Base-by-base conservation (phyloP, 2,113 vertebrate genomes). In the Ammodytes marinus region DNA sequence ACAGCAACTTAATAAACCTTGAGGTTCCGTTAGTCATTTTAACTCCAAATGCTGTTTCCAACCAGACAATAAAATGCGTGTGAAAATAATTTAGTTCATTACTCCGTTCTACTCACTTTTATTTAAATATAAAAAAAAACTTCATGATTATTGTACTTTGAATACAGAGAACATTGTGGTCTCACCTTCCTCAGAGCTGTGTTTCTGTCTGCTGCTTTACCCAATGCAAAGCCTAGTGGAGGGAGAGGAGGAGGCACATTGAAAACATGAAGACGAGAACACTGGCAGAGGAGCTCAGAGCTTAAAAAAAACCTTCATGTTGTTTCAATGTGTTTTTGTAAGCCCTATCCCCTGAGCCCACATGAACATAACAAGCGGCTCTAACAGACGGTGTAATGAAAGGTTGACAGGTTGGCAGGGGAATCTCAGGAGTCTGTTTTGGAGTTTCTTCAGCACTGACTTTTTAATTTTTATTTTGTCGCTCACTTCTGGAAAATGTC, bases 171-270 rank as follows among this genome's bases (percentile, higher is more conserved):
- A 1, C 0, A 46, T 40, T 53, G 14, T 17, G 8, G 6, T 59
- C 65, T 69, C 93, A 99, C 98, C 86, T 99, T 99, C 88, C 97
- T 95, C 65, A 99, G 91, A 49, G 98, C 98, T 0, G 95, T 95
- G 7, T n/a, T 82, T 85, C 96, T 94, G 72, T 99, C 96, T 65
- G 91, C 50, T 64, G 97, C 97, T 86, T 99, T 99, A 50, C 97
- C 98, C 86, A 99, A 0, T 0, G 98, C 98, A 90, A 98, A 99
- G 57, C 98, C 98, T 99, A 86, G 1, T 1, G 45, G 65, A 72
- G 8, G 42, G 53, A 63, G 4, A 1, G 8, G 2, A 49, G 4
- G 27, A 59, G 2, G 10, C 0, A 9, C 4, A 35, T n/a, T 17
- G 27, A 27, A 27, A 27, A 27, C 27, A 27, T 27, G 27, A 27